A percentile compares a stretch with the other conserved stretches of the same genome.
phyloP scores from a whole-genome alignment of 2,888 invertebrate genomes.

The Meiosimyza decipiens region DNA sequence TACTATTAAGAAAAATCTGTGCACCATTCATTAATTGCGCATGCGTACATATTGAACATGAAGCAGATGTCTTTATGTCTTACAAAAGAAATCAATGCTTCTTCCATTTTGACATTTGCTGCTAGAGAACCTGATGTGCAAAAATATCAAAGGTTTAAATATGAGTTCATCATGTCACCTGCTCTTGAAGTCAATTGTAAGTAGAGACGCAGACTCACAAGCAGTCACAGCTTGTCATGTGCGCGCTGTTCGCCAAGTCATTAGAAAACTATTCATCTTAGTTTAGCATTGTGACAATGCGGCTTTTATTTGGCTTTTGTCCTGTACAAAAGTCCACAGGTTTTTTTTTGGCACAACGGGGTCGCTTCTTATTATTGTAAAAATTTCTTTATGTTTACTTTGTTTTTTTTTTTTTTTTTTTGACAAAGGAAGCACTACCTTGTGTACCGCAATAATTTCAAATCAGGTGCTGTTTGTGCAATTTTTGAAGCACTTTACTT shows the following conservation, averaged over 20 bases:
- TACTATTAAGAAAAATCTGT: no score
- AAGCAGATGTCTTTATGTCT: no score
- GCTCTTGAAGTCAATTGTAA: no score
- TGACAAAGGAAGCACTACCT: not conserved
- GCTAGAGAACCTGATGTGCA: conserved; percentile 4
- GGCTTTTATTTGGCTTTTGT: conserved; percentile 9
- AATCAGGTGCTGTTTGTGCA: conserved; percentile 5
- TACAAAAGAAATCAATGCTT: no score
- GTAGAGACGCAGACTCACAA: not conserved
- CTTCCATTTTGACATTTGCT: not conserved
- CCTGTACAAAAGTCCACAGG: not conserved
- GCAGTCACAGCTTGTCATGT: not conserved
- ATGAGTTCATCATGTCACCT: no score
- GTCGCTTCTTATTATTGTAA: not conserved
- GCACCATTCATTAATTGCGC: no score
- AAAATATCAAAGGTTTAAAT: conserved; percentile 14
- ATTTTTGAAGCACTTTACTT: not conserved
- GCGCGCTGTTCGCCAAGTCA: conserved; percentile 2
- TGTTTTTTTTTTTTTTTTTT: not conserved
- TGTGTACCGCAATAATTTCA: not conserved
- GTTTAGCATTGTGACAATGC: not conserved
- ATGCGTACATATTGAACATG: no score
- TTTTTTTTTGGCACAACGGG: not conserved
- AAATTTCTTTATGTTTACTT: not conserved
- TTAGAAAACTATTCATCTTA: conserved; percentile 12